Conservation (phyloP, 2,797 vertebrate genomes). For the Uromys caudimaculatus region DNA sequence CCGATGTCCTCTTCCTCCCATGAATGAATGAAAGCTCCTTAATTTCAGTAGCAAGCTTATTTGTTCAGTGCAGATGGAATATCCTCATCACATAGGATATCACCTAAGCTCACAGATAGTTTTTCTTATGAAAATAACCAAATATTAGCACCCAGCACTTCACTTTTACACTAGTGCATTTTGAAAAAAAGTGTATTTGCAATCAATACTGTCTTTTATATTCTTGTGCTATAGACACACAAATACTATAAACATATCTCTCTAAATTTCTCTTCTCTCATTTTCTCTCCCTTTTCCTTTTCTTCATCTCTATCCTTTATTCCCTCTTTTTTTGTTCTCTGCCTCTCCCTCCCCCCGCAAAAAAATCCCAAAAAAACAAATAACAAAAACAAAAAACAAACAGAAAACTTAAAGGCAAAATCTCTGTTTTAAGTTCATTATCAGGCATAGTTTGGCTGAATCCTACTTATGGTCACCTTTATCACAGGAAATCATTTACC, state of each 20-base stretch:
- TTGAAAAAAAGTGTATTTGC: neutral
- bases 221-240: neutral
- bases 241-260: neutral
- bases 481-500: conserved; percentile 67
- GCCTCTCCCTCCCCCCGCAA: neutral
- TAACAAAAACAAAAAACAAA: too few species aligned
- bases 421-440: conserved; percentile 11
- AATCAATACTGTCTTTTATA: neutral
- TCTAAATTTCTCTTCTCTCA: neutral
- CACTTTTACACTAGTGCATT: neutral
- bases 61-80: neutral
- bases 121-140: neutral
- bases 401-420: neutral
- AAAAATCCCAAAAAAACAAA: neutral
- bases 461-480: conserved; percentile 50
- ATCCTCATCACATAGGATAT: neutral
- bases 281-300: neutral
- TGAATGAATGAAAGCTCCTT: neutral
- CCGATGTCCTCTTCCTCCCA: neutral
- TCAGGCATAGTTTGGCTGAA: conserved; percentile 11
- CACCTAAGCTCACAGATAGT: neutral
- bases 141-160: neutral
- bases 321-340: neutral
- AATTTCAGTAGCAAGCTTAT: neutral
- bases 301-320: neutral